Conservation (phyloP, 2,797 vertebrate genomes). For the Petrocephalus sullivani region DNA sequence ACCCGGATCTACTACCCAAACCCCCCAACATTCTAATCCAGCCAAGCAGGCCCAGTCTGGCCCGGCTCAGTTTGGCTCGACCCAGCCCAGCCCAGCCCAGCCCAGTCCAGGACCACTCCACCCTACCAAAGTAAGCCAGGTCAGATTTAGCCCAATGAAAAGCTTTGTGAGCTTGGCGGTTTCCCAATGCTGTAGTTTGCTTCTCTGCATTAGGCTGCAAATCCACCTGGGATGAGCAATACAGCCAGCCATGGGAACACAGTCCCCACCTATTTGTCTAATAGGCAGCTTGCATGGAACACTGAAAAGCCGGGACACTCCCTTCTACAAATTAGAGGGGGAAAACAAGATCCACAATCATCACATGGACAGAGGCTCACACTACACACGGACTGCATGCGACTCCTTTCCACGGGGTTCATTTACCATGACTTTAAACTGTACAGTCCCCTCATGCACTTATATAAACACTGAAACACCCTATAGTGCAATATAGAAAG, state of each 20-base stretch:
- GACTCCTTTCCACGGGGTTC: not conserved
- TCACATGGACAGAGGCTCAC: conserved; percentile 14
- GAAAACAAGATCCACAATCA: conserved; percentile 13
- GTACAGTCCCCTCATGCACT: not conserved
- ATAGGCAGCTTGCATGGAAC: conserved; percentile 34
- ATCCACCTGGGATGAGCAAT: conserved; percentile 28
- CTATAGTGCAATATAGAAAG: not conserved
- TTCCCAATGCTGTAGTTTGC: conserved; percentile 28
- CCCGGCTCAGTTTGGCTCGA: not conserved
- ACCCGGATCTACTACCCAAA: conserved; percentile 23
- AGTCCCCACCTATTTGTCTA: conserved; percentile 45
- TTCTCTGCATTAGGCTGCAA: conserved; percentile 34
- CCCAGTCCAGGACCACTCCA: not conserved
- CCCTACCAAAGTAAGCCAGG: not conserved
- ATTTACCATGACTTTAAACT: not conserved
- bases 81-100: not conserved
- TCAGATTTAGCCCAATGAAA: conserved; percentile 17
- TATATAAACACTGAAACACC: conserved; percentile 15
- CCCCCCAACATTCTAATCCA: not conserved
- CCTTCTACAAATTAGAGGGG: conserved; percentile 28
- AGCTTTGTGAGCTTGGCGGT: conserved; percentile 20
- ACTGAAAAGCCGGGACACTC: conserved; percentile 35
- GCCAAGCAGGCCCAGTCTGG: not conserved
- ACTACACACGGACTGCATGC: not conserved
- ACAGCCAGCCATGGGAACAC: conserved; percentile 13